Conservation (phyloP, 2,888 invertebrate genomes). For the Callyntrura guangdongensis region DNA sequence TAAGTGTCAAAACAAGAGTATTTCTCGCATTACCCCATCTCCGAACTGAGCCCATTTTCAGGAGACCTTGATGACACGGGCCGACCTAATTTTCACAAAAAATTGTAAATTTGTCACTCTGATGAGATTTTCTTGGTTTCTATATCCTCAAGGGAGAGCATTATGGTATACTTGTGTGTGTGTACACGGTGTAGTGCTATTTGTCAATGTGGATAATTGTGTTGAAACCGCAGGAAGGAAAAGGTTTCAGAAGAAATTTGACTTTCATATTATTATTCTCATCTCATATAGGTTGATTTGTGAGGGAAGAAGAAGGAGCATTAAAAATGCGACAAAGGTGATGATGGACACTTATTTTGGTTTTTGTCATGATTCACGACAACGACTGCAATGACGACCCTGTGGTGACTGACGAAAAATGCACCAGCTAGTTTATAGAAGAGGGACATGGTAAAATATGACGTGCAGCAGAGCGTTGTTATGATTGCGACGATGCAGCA, state of each 20-base stretch:
- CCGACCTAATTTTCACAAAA: conserved; percentile 65
- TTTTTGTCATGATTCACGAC: conserved; percentile 51
- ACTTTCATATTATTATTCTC: too few relatives aligned
- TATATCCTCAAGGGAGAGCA: conserved; percentile 49
- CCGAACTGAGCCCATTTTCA: conserved; percentile 42
- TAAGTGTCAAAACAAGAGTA: conserved; percentile 36
- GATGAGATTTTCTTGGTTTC: conserved; percentile 65
- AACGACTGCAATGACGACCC: too few relatives aligned
- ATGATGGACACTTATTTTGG: conserved; percentile 68
- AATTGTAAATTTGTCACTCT: conserved; percentile 35
- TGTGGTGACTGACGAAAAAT: conserved; percentile 49
- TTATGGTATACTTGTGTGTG: too few relatives aligned
- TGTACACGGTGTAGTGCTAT: conserved; percentile 12
- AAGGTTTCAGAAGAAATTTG: conserved; percentile 18
- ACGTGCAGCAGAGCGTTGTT: background rate
- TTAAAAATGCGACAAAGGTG: conserved; percentile 52
- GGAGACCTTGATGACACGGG: conserved; percentile 58
- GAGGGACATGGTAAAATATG: too few relatives aligned
- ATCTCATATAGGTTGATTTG: background rate
- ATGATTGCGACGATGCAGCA: conserved; percentile 1
- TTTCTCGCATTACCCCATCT: conserved; percentile 40
- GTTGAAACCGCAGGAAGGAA: conserved; percentile 61
- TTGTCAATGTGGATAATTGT: conserved; percentile 60
- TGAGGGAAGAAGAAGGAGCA: conserved; percentile 14
- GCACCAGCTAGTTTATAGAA: background rate